Conservation (phyloP, 2,797 vertebrate species). For the Numenius phaeopus region DNA sequence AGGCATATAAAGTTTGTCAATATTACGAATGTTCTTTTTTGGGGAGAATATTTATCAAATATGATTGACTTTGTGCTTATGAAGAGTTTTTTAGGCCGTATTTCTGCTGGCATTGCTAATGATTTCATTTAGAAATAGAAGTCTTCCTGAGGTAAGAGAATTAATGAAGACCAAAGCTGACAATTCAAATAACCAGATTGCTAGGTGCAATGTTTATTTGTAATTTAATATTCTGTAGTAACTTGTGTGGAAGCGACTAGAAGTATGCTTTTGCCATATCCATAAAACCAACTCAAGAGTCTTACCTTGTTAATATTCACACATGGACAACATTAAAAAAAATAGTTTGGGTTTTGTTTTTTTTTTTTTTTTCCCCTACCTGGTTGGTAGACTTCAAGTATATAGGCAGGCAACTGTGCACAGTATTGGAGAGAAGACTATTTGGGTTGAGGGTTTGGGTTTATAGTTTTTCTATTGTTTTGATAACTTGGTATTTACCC, state of each 20-base stretch:
- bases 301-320: background rate
- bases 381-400: background rate
- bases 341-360: background rate
- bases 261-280: background rate
- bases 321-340: background rate
- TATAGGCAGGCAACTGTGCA: background rate
- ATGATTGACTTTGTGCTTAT: background rate
- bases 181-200: background rate
- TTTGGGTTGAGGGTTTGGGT: background rate
- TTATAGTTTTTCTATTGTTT: background rate
- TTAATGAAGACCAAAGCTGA: background rate
- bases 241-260: background rate
- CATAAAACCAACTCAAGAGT: background rate
- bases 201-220: background rate
- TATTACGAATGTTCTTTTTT: background rate
- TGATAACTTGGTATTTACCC: background rate
- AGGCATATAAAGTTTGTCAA: background rate
- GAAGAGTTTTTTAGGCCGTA: background rate
- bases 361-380: background rate
- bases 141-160: background rate
- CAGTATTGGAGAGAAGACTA: background rate
- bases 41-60: background rate
- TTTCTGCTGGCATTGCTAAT: background rate
- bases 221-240: background rate
- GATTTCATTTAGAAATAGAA: background rate